These are phyloP conservation scores for Smutsia gigantea DNA, from an alignment of 2,797 vertebrate genomes.

Conservation along the genomic window DNA sequence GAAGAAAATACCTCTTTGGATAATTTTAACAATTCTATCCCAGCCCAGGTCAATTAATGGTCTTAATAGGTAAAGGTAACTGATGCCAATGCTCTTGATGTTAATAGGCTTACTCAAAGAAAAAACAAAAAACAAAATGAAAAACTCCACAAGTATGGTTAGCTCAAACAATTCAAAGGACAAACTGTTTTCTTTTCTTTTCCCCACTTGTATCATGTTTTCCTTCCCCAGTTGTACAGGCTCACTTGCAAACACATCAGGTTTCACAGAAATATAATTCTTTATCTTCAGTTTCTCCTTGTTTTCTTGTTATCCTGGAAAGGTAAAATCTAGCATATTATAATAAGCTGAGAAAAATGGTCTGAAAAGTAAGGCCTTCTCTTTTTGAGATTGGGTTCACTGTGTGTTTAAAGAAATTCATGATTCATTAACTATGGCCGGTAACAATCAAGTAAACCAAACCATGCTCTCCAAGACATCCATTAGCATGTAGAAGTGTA, in stretches of 20 bases:
- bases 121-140: too few relatives aligned
- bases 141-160: neutral
- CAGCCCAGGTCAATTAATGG: neutral
- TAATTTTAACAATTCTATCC: neutral
- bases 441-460: slow-evolving; percentile 77
- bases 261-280: neutral
- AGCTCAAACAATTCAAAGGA: slow-evolving; percentile 30
- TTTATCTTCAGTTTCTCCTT: slow-evolving; percentile 16
- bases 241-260: neutral
- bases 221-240: neutral
- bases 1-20: neutral
- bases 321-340: slow-evolving; percentile 59
- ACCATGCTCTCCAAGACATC: slow-evolving; percentile 51
- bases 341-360: slow-evolving; percentile 27
- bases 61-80: neutral
- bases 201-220: neutral
- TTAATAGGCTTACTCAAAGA: neutral
- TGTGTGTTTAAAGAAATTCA: slow-evolving; percentile 66
- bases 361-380: slow-evolving; percentile 52
- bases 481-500: slow-evolving; percentile 65
- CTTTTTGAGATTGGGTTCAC: neutral
- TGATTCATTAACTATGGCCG: slow-evolving; percentile 72
- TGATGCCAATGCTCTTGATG: neutral
- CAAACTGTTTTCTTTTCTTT: neutral
- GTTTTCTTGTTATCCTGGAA: slow-evolving; percentile 14